Conservation (phyloP, 2,888 invertebrate genomes). For the Volucella inanis region DNA sequence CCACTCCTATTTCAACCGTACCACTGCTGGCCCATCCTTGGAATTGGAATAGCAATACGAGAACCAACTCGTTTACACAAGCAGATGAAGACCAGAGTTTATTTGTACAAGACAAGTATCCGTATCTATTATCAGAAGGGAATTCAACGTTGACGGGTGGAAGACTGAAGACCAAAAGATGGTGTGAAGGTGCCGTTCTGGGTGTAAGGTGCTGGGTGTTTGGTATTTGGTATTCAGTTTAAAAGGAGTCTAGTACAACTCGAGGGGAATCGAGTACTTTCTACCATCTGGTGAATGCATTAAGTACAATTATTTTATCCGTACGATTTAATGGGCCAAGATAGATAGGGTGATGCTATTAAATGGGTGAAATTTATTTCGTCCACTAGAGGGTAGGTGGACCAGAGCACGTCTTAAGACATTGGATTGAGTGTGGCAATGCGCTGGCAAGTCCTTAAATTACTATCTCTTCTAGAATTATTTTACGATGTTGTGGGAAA, state of each 20-base stretch:
- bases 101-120: neutral
- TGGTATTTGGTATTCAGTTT: neutral
- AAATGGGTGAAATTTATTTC: conserved; percentile 63
- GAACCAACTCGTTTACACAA: conserved; percentile 9
- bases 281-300: conserved; percentile 58
- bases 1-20: conserved; percentile 21
- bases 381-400: neutral
- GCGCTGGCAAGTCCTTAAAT: conserved; percentile 28
- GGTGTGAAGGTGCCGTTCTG: conserved; percentile 13
- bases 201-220: neutral
- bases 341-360: conserved; percentile 51
- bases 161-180: conserved; percentile 59
- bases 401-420: conserved; percentile 40
- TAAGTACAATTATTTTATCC: conserved; percentile 66
- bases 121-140: conserved; percentile 46
- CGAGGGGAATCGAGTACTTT: conserved; percentile 52
- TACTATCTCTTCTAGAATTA: conserved; percentile 1
- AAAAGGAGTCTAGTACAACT: conserved; percentile 26
- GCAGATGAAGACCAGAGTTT: neutral
- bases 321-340: conserved; percentile 51
- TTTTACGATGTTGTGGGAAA: conserved; percentile 35
- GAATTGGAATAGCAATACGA: neutral
- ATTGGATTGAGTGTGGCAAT: conserved; percentile 52
- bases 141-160: conserved; percentile 65
- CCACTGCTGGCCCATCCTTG: conserved; percentile 14